phyloP scores from a whole-genome alignment of 2,888 invertebrate species.

The Agrotis exclamationis region DNA sequence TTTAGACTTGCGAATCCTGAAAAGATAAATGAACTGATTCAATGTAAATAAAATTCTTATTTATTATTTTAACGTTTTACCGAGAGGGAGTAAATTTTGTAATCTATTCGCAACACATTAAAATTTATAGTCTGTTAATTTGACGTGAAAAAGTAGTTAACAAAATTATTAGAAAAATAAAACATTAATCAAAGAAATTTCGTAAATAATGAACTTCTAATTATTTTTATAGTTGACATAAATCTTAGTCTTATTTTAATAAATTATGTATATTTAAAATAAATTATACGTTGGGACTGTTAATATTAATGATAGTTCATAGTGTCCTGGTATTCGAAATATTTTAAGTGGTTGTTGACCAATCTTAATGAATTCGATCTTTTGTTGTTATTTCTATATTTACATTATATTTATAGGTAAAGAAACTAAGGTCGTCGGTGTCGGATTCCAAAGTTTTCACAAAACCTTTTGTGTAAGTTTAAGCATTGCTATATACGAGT shows the following conservation, averaged over 20 bases:
- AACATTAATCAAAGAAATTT: constrained; percentile 23
- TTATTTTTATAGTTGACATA: constrained; percentile 15
- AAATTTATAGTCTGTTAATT: neutral
- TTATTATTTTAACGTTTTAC: neutral
- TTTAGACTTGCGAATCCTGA: too few species aligned
- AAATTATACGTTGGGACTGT: neutral
- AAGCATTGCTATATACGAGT: too few species aligned
- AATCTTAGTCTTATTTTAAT: constrained; percentile 16
- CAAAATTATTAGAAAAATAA: constrained; percentile 8
- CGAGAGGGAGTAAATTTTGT: neutral
- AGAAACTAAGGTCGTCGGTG: neutral
- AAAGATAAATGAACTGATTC: too few species aligned
- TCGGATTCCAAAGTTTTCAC: neutral
- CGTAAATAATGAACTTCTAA: constrained; percentile 12
- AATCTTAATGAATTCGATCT: constrained; percentile 20
- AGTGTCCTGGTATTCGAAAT: constrained; percentile 25
- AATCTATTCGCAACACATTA: constrained; percentile 1
- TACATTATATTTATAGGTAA: neutral
- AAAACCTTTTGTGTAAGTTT: too few species aligned
- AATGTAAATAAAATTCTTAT: too few species aligned
- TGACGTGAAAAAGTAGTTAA: neutral
- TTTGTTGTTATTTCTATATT: constrained; percentile 1
- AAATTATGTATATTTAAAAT: neutral
- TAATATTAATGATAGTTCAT: constrained; percentile 24
- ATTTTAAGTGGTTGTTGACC: constrained; percentile 40